Base-by-base conservation (phyloP, 2,888 invertebrate species). In the Rhogogaster chlorosoma region DNA sequence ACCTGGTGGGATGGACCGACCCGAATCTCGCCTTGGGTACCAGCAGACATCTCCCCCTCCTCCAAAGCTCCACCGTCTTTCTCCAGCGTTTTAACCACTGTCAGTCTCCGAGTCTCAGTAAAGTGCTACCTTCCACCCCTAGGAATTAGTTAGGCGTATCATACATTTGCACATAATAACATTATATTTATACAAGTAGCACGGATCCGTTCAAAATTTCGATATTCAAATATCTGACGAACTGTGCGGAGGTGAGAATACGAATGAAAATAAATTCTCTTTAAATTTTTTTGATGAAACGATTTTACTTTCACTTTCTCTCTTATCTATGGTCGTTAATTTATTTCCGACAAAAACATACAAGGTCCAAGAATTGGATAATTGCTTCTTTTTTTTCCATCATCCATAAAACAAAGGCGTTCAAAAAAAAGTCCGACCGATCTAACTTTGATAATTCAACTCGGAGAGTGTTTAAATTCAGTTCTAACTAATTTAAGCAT, bases 1-100 rank as follows among this genome's bases (percentile, higher is more conserved):
- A 96, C 96, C 96, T 96, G 96, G 95, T 96, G 96, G 94, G 95
- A 96, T 94, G 96, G 95, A 95, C 96, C 96, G 95, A 96, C 96
- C 95, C 96, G 95, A 94, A 96, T 96, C 95, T 96, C 96, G 94
- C 96, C 96, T 94, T 96, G 96, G 94, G 96, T 96, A 93, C 96
- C 96, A 94, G 96, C 96, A 89, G 93, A 93, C 93, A 93, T 93
- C 93, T 93, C 93, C 93, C 93, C 93, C 93, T 93, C 93, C 92
- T 93, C 93, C 92, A 91, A 93, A 91, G 93, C 92, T 93, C 91
- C 93, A 87, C 92, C 91, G 92, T 93, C 92, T 92, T 93, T 93
- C 93, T 93, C 93, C 93, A 93, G 93, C 87, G 91, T 93, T 92
- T 92, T 91, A 90, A 91, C 89, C 91, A 90, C 89, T 89, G 91